A percentile compares a stretch with the other conserved stretches of the same genome.
phyloP scores from a whole-genome alignment of 2,888 invertebrate genomes.

The Arge pagana region DNA sequence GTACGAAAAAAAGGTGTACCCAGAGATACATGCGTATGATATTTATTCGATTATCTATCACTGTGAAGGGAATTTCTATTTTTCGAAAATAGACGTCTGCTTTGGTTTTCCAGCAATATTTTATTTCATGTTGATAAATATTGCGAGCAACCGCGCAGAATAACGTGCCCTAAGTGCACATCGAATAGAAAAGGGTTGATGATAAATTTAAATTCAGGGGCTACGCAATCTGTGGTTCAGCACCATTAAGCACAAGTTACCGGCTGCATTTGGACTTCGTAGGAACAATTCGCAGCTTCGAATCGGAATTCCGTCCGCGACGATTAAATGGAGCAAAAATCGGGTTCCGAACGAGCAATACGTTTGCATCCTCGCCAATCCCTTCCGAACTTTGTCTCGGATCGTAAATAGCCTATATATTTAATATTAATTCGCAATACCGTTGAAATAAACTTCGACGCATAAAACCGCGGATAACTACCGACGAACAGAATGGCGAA shows the following conservation, averaged over 20 bases:
- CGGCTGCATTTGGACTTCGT: conserved; percentile 23
- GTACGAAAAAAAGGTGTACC: no score
- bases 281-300: no score
- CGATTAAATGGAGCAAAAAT: no score
- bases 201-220: conserved; percentile 51
- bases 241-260: conserved; percentile 57
- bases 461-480: conserved; percentile 43
- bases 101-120: neutral
- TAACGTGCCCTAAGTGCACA: conserved; percentile 14
- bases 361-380: no score
- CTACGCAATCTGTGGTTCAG: conserved; percentile 57
- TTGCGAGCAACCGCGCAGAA: conserved; percentile 7
- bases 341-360: no score
- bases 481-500: conserved; percentile 45
- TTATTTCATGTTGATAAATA: neutral
- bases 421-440: conserved; percentile 27
- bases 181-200: conserved; percentile 48
- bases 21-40: no score
- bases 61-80: no score
- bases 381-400: no score
- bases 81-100: neutral
- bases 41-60: no score
- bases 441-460: conserved; percentile 38
- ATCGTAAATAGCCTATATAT: no score
- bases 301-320: no score